These are phyloP conservation scores for Exephanes ischioxanthus DNA, from an alignment of 2,888 invertebrate species.

Conservation along the genomic window DNA sequence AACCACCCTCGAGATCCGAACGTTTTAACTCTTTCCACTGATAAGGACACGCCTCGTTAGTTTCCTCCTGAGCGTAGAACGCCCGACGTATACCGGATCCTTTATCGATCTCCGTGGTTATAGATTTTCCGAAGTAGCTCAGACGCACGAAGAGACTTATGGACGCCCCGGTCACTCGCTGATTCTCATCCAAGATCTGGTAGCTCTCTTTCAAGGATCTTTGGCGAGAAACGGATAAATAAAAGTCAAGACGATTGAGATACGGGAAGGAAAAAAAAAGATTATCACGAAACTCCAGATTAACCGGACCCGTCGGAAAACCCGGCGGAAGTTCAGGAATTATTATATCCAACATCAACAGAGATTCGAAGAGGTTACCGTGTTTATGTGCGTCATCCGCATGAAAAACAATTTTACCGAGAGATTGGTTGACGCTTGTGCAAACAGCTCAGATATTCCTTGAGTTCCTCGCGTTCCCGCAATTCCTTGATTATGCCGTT, in stretches of 20 bases:
- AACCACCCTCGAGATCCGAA: slow-evolving; percentile 69
- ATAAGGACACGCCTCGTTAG: slow-evolving; percentile 74
- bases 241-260: background rate
- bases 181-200: slow-evolving; percentile 71
- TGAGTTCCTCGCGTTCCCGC: slow-evolving; percentile 73
- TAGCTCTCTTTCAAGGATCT: slow-evolving; percentile 78
- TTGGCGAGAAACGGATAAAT: background rate
- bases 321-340: background rate
- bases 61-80: slow-evolving; percentile 77
- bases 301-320: too few species aligned
- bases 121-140: slow-evolving; percentile 77
- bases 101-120: slow-evolving; percentile 78
- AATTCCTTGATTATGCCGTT: slow-evolving; percentile 79
- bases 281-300: background rate
- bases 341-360: background rate
- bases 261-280: slow-evolving; percentile 3
- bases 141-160: slow-evolving; percentile 77
- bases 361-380: background rate
- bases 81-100: slow-evolving; percentile 37
- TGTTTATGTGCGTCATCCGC: background rate
- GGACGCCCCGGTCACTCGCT: slow-evolving; percentile 64
- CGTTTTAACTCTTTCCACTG: slow-evolving; percentile 74
- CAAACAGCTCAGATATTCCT: slow-evolving; percentile 70
- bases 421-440: slow-evolving; percentile 78
- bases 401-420: slow-evolving; percentile 62